Base-by-base conservation (phyloP, 1,140 invertebrate genomes). In the Rhopalosiphum padi region DNA sequence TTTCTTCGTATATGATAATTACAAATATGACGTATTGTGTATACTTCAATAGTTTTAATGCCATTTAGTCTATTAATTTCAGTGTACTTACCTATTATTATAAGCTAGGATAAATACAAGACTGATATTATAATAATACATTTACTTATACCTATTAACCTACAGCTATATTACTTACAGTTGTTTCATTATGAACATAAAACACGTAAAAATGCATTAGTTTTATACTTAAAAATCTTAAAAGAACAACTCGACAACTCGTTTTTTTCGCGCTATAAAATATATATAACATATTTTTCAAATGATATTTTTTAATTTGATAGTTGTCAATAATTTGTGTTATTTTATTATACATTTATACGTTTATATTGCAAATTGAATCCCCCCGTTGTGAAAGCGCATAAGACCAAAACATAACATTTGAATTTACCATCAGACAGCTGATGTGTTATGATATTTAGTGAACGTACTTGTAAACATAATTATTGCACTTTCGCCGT, bases 401-500 rank as follows among this genome's bases (percentile, higher is more conserved):
- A 1, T 8, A n/a, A 22, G 43, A 88, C 7, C n/a, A 88, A 35
- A 25, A 86, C 77, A 86, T 46, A 43, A 83, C 25, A 51, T 48
- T 88, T 88, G 18, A 88, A 88, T 53, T 88, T 35, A 53, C n/a
- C 87, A 88, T 88, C 48, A 35, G 48, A 51, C 86, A 53, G 8
- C n/a, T 51, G 22, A 51, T 30, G 85, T 43, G n/a, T 48, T 88
- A n/a, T 51, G 46, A 51, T 88, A 88, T 88, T 46, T 48, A 5
- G 43, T 35, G 86, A 88, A 51, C n/a, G 46, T 88, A 88, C 46
- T 30, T 51, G 46, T 88, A 88, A 53, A 88, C 21, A 51, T 35
- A 35, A 37, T 88, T 88, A 88, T 88, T 88, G 30, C 41, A 91
- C 90, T 91, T 91, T 91, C 90, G 90, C 90, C 43, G 53, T 8